These are phyloP conservation scores for Sceloporus undulatus DNA, from an alignment of 2,113 vertebrate genomes.

Conservation along the genomic window DNA sequence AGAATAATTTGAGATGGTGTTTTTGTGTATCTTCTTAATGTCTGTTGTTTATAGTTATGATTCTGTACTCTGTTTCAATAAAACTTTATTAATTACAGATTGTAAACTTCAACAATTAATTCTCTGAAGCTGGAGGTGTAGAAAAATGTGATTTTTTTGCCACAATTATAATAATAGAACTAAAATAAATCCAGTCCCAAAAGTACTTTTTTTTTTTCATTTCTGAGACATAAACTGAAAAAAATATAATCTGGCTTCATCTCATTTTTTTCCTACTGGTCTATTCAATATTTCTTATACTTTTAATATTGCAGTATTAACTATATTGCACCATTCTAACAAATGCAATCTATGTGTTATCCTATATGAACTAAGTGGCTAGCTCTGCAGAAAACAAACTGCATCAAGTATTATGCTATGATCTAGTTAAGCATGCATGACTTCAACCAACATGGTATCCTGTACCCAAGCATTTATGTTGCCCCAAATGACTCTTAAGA, in stretches of 20 bases:
- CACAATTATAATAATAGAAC: conserved; percentile 51
- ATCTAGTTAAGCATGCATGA: not conserved
- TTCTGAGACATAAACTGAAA: conserved; percentile 24
- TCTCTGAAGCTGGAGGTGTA: conserved; percentile 41
- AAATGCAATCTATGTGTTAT: not conserved
- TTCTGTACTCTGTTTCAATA: conserved; percentile 55
- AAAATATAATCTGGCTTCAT: conserved; percentile 53
- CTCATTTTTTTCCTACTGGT: conserved; percentile 35
- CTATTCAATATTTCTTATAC: conserved; percentile 1
- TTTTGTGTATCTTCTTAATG: conserved; percentile 54
- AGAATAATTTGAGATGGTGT: conserved; percentile 52
- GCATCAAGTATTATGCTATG: not conserved
- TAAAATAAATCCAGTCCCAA: conserved; percentile 32
- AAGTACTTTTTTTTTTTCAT: conserved; percentile 38
- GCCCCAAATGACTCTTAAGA: not conserved
- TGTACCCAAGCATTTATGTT: not conserved
- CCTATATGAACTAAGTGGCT: not conserved
- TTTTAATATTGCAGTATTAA: not conserved
- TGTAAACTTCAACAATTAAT: conserved; percentile 41
- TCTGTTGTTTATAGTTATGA: conserved; percentile 57
- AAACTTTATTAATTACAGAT: conserved; percentile 63
- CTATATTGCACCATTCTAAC: not conserved
- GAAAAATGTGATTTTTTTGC: conserved; percentile 21
- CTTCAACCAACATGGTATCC: not conserved
- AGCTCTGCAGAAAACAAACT: not conserved